Evolutionary conservation across 2,113 vertebrate genomes (phyloP).

Genomic region (Pundamilia nyererei): DNA sequence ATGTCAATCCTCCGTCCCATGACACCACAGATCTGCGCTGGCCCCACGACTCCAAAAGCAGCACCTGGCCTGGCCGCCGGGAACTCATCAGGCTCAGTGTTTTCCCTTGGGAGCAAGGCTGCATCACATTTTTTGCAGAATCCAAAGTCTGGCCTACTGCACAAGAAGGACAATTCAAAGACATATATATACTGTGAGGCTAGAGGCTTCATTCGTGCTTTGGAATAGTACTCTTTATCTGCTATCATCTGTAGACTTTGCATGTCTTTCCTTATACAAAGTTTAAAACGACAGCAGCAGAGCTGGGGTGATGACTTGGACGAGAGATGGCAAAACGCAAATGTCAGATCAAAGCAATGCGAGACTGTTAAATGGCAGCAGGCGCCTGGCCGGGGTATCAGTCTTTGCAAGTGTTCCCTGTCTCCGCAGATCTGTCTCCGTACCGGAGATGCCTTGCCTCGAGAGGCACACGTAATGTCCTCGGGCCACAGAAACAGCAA

Average conservation of each 20-base stretch:
- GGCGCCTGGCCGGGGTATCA: conserved; percentile 77
- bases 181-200: background rate
- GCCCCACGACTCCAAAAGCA: conserved; percentile 11
- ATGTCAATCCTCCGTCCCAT: conserved; percentile 44
- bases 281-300: conserved; percentile 23
- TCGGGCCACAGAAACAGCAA: conserved; percentile 24
- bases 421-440: conserved; percentile 80
- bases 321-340: conserved; percentile 73
- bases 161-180: conserved; percentile 39
- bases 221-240: background rate
- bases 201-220: background rate
- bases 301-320: conserved; percentile 71
- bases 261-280: background rate
- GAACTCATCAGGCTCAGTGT: conserved; percentile 34
- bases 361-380: conserved; percentile 85
- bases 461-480: conserved; percentile 49
- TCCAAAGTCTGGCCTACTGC: background rate
- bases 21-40: conserved; percentile 12
- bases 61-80: conserved; percentile 40
- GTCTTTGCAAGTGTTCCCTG: conserved; percentile 81
- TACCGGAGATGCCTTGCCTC: conserved; percentile 77
- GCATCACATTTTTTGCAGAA: background rate
- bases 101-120: background rate
- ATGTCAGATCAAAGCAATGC: conserved; percentile 75
- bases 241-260: background rate